phyloP scores from a whole-genome alignment of 2,113 vertebrate species.

The Cariama cristata region DNA sequence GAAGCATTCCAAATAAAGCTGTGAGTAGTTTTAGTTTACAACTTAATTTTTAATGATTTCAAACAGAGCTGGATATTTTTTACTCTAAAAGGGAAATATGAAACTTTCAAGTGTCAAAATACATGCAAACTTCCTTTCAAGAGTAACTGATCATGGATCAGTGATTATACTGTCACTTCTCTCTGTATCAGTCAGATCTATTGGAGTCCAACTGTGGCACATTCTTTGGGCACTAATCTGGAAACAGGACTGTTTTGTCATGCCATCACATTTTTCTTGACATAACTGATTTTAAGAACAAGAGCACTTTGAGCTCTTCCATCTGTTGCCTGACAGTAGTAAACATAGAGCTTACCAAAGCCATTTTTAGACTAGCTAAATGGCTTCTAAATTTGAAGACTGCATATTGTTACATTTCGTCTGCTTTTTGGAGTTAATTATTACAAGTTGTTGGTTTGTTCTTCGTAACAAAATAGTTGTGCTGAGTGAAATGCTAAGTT shows the following conservation, averaged over 20 bases:
- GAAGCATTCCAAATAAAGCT: background rate
- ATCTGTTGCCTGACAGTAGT: background rate
- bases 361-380: background rate
- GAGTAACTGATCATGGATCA: background rate
- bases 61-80: background rate
- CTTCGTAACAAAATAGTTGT: background rate
- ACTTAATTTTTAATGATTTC: background rate
- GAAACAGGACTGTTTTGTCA: background rate
- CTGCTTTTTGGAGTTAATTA: background rate
- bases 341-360: background rate
- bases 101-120: background rate
- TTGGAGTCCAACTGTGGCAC: background rate
- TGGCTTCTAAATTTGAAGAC: background rate
- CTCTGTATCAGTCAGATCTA: background rate
- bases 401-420: background rate
- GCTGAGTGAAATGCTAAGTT: background rate
- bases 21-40: background rate
- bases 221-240: background rate
- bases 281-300: background rate
- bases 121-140: rapidly evolving
- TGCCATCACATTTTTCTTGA: background rate
- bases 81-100: background rate
- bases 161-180: background rate
- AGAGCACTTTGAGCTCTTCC: background rate
- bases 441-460: background rate